These are phyloP conservation scores for Struthidea cinerea DNA, from an alignment of 2,113 vertebrate species.

Conservation along the genomic window DNA sequence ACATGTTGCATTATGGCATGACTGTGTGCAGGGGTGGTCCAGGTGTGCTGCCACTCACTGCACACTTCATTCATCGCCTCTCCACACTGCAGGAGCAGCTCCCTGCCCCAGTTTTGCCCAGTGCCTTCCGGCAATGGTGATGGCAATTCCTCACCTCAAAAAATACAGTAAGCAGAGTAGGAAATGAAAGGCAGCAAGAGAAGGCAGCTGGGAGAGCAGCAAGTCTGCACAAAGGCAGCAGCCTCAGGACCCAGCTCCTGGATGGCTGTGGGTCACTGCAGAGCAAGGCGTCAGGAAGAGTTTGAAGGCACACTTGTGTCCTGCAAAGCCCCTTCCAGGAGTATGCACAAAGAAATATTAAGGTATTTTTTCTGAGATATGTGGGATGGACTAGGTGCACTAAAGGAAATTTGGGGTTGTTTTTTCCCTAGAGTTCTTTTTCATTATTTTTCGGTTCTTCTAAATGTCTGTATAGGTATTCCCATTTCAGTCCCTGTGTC, in stretches of 20 bases:
- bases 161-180: background rate
- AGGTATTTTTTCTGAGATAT: background rate
- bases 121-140: background rate
- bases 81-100: background rate
- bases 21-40: background rate
- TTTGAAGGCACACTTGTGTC: background rate
- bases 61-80: background rate
- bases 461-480: background rate
- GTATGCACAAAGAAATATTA: background rate
- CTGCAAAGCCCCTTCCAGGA: background rate
- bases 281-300: background rate
- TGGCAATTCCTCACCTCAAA: background rate
- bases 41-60: background rate
- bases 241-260: background rate
- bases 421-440: background rate
- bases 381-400: background rate
- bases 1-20: background rate
- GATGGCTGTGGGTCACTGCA: background rate
- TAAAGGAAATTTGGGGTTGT: background rate
- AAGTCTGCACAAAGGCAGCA: background rate
- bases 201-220: background rate
- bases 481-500: background rate
- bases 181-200: background rate
- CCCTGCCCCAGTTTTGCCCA: background rate
- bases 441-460: background rate